Base-by-base conservation (phyloP, 1,140 invertebrate genomes). In the Lethocerus indicus region DNA sequence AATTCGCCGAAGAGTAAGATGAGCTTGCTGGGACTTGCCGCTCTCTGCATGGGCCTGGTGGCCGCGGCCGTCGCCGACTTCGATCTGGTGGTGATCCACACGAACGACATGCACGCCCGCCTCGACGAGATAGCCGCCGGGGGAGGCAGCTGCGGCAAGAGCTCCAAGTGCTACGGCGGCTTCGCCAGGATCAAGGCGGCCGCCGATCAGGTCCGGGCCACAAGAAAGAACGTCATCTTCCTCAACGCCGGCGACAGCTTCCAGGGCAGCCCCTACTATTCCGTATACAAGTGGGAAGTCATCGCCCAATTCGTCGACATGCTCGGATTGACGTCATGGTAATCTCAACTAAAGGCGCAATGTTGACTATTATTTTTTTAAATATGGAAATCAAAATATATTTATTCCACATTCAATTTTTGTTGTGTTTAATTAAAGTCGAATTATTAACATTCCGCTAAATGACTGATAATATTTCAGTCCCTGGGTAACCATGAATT, bases 401-500 rank as follows among this genome's bases (percentile, higher is more conserved):
- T 32, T n/a, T 9, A 32, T 32, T 32, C n/a, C 29, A 32, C 29
- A 9, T n/a, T 37, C 20, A 37, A 16, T 37, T 2, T 16, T 9
- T 14, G 35, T 20, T 37, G 29, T 37, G 12, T 37, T 3, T 37
- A 20, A 37, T 3, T 37, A 3, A 16, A 37, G 12, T 37, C 4
- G 20, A 9, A 32, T n/a, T n/a, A n/a, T n/a, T n/a, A n/a, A n/a
- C n/a, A n/a, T n/a, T n/a, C n/a, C n/a, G n/a, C 7, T 9, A 32
- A 9, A 32, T 32, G n/a, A 32, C 29, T 9, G n/a, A 21, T 57
- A 59, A 59, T 64, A 60, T 63, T 69, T 69, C 45, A 64, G 92
- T 87, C 80, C 79, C 67, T 95, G 46, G 91, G 91, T 21, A 96
- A 95, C 60, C 91, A 95, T 59, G 91, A 96, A 65, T 93, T 96